Base-by-base conservation (phyloP, 2,797 vertebrate species). In the Masticophis lateralis region DNA sequence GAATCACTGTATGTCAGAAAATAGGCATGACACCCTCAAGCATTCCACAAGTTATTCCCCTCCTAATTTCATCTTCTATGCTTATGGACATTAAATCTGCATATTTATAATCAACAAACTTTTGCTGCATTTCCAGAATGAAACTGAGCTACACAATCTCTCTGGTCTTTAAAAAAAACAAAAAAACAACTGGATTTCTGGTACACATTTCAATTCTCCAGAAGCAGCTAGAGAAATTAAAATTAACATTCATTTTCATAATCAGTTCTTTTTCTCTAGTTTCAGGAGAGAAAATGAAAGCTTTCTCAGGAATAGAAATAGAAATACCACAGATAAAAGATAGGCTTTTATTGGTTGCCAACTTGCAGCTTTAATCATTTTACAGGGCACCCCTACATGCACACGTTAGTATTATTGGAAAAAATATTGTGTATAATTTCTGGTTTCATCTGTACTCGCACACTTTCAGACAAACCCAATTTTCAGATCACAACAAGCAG, bases 1-100 rank as follows among this genome's bases (percentile, higher is more conserved):
- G 92, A 96, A 96, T 93, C 91, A 94, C 6, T 88, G 91, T 1
- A 86, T 28, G 43, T 69, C 66, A 91, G 12, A 37, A 94, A 83
- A 63, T 8, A 66, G 37, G 32, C 63, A 94, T 59, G 91, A 89
- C 11, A 37, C 86, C 83, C 91, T 20, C 18, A 55, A 94, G 91
- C 13, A 28, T 51, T 87, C 90, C 18, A 6, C 83, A 7, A 53
- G 63, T 66, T 55, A 94, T 94, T 94, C 91, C 86, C 9, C 69
- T 37, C 32, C 93, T 88, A 43, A 27, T 93, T 93, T 93, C 37
- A 16, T 88, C 95, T 89, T 92, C 69, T 90, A 66, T 9, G 79
- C 93, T 87, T 89, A 91, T 1, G 69, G 92, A 88, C 60, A 94
- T 5, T 47, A 8, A 56, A 89, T 88, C 51, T 90, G 43, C 22